phyloP scores from a whole-genome alignment of 2,797 vertebrate genomes.

The Sebastes vulpes region DNA sequence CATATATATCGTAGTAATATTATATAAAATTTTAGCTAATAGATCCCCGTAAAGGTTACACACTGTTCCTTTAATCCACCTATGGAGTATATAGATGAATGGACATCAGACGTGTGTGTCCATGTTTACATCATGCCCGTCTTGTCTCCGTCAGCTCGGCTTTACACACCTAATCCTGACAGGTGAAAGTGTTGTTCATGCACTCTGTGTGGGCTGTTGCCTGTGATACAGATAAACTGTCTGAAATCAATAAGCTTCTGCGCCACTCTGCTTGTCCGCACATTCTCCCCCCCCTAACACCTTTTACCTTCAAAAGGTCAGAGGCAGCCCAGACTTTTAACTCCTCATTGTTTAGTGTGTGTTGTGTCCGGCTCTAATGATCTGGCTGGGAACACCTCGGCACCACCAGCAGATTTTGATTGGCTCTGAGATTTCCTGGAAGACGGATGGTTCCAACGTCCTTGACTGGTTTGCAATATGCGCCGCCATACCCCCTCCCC shows the following conservation, averaged over 20 bases:
- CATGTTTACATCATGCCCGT: constrained; percentile 46
- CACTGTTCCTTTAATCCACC: not conserved
- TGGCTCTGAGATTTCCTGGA: constrained; percentile 41
- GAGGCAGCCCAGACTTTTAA: constrained; percentile 32
- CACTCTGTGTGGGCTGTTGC: constrained; percentile 30
- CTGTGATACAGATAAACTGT: constrained; percentile 70
- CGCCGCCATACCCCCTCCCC: not conserved
- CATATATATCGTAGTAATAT: too few species aligned
- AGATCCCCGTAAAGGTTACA: not conserved
- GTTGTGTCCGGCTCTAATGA: constrained; percentile 32
- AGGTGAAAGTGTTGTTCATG: constrained; percentile 49
- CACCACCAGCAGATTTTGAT: not conserved
- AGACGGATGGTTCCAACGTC: constrained; percentile 64
- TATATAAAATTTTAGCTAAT: too few species aligned
- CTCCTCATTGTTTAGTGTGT: constrained; percentile 31
- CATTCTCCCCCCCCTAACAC: not conserved
- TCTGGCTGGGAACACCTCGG: constrained; percentile 7
- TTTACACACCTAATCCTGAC: constrained; percentile 60
- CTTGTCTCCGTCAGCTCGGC: constrained; percentile 28
- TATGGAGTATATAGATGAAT: not conserved
- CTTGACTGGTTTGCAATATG: constrained; percentile 66
- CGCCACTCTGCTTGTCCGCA: not conserved
- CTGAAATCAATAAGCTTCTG: constrained; percentile 67
- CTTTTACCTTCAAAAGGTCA: constrained; percentile 68
- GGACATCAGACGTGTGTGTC: constrained; percentile 25